Evolutionary conservation across 2,113 vertebrate species (phyloP), one percentile per base, ranked within the genome.

Genomic region (Neotragus pygmaeus): DNA sequence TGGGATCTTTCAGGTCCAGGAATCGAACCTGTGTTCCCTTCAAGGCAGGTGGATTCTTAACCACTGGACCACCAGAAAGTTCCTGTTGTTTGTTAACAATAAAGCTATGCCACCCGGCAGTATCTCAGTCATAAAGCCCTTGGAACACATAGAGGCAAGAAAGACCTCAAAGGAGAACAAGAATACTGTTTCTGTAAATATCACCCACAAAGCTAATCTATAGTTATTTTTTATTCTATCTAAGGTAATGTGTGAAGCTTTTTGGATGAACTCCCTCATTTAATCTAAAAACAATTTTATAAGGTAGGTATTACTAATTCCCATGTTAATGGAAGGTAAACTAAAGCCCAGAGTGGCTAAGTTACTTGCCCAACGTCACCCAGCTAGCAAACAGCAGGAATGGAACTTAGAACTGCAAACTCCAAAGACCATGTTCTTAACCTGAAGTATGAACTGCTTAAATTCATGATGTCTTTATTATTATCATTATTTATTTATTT

Each of bases 21-120:
- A 39, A 70, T 39, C 19, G 0, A 70, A 70, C n/a, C 66, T 70
- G n/a, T 12, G 66, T 70, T n/a, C 66, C 19, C 19, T 6, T 36
- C 66, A 70, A 70, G n/a, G 66, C n/a, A 70, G 66, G n/a, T 70
- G 66, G 66, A 39, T 39, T 70, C 66, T 70, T 70, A 70, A 70
- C 19, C 66, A 39, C 5, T 70, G n/a, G n/a, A 70, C 66, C 66
- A 70, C 66, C 70, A 75, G 70, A 7, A 75, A 75, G 23, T 75
- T 43, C 70, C 36, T 43, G 12, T 90, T 98, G 95, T 97, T 97
- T 97, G 93, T 97, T 98, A 95, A 96, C 96, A 98, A 97, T 98
- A 97, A 98, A 90, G 91, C 73, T 19, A 88, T 92, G 45, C 25
- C 16, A 80, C 1, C 49, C 36, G 2, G 93, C 1, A 77, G 92